Conservation (phyloP, 2,113 vertebrate genomes). For the Saimiri boliviensis region DNA sequence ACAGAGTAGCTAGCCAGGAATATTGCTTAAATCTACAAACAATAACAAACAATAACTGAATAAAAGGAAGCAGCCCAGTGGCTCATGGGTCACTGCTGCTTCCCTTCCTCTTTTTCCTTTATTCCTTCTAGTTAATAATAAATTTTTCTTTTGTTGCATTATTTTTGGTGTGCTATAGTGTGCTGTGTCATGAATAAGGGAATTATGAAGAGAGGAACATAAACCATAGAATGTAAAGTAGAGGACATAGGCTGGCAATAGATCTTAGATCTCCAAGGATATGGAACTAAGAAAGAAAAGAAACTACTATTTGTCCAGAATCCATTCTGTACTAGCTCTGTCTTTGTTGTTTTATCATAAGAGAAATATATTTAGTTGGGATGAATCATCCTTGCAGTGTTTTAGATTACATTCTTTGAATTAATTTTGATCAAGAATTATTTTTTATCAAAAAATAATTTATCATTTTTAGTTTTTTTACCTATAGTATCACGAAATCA, state of each 20-base stretch:
- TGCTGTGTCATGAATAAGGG: conserved; percentile 3
- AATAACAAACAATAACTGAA: not conserved
- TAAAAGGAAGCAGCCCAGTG: not conserved
- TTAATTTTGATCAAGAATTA: not conserved
- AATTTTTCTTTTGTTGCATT: conserved; percentile 11
- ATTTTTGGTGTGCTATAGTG: not conserved
- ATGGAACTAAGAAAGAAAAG: not conserved
- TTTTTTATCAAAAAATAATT: not conserved
- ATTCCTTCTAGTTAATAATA: not conserved
- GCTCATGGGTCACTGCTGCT: not conserved
- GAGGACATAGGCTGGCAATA: not conserved
- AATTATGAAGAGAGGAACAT: not conserved
- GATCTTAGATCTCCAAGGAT: not conserved
- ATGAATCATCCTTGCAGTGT: not conserved
- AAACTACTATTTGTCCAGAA: not conserved
- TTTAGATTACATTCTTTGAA: not conserved
- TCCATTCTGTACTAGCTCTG: not conserved
- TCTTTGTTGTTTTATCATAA: not conserved
- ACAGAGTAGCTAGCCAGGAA: not conserved
- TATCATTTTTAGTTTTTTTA: conserved; percentile 29
- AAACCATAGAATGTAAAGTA: not conserved
- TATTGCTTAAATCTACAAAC: not conserved
- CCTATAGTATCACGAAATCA: not conserved
- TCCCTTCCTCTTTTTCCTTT: not conserved
- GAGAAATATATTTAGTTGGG: not conserved